Evolutionary conservation across 2,113 vertebrate species (phyloP), one percentile per base, ranked within the genome.

Genomic region (Aphelocoma coerulescens): DNA sequence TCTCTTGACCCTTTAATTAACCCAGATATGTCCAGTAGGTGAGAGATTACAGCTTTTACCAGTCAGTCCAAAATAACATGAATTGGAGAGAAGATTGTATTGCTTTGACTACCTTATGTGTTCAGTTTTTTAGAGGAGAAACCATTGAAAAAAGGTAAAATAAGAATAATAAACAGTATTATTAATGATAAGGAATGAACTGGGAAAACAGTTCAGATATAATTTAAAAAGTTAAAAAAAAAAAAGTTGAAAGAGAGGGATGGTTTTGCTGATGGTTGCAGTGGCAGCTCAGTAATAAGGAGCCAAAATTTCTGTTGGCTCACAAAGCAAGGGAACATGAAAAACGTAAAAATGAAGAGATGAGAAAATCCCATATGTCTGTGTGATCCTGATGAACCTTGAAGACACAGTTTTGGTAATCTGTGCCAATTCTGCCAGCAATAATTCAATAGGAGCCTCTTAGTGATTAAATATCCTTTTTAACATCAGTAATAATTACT

Each of bases 401-500:
- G 74, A 66, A 93, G 44, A 90, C 37, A 81, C 54, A n/a, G 17
- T 79, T 85, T 92, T 92, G 61, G 66, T 89, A 78, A 88, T 90
- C 13, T 90, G 46, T 92, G 92, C 22, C 75, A 65, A 52, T 94
- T 55, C 27, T 46, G 82, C n/a, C 33, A 95, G 44, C 23, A 72
- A 23, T 54, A 82, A 66, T 67, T 78, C 49, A 73, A 6, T 35
- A 73, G 43, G 33, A 82, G 15, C 21, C n/a, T 91, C 63, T 80
- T 76, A 67, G 55, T 83, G 43, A 88, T 89, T 93, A 93, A 89
- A 94, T 88, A 84, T 59, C 71, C 76, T 82, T 96, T 77, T 96
- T 91, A 95, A 73, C 35, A 93, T 94, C 83, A 86, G 92, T 80
- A 91, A 77, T 85, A 93, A 96, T 95, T 68, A 86, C 58, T 93